These are phyloP conservation scores for Eurypyga helias DNA, from an alignment of 2,113 vertebrate genomes.

Conservation along the genomic window DNA sequence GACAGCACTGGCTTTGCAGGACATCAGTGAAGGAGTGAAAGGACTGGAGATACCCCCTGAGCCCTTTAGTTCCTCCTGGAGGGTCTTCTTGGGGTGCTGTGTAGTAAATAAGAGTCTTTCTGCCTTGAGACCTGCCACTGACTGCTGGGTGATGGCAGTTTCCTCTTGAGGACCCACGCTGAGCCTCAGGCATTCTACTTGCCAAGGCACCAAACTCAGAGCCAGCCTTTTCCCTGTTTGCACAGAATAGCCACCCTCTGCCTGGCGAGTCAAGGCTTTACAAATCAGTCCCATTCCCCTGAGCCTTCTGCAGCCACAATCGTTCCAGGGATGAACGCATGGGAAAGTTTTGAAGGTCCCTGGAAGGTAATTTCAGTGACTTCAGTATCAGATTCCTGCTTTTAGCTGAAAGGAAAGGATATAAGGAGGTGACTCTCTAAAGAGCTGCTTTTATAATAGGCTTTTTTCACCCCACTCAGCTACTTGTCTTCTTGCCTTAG, in stretches of 20 bases:
- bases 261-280: not conserved
- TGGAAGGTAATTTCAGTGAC: not conserved
- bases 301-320: not conserved
- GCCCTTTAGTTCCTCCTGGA: not conserved
- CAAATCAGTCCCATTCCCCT: not conserved
- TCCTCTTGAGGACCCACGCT: not conserved
- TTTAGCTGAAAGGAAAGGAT: constrained; percentile 57
- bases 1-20: not conserved
- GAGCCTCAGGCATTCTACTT: not conserved
- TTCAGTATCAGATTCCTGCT: constrained; percentile 29
- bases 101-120: not conserved
- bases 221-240: not conserved
- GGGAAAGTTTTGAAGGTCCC: constrained; percentile 33
- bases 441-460: constrained; percentile 58
- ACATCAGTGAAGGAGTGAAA: not conserved
- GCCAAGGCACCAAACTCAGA: not conserved
- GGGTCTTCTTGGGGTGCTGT: not conserved
- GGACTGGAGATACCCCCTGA: not conserved
- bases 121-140: not conserved
- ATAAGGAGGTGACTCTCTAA: constrained; percentile 53
- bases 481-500: constrained; percentile 68
- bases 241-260: not conserved
- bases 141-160: not conserved
- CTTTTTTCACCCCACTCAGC: constrained; percentile 60
- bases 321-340: not conserved